Evolutionary conservation across 2,113 vertebrate genomes (phyloP).

Genomic region (Aramus guarauna): DNA sequence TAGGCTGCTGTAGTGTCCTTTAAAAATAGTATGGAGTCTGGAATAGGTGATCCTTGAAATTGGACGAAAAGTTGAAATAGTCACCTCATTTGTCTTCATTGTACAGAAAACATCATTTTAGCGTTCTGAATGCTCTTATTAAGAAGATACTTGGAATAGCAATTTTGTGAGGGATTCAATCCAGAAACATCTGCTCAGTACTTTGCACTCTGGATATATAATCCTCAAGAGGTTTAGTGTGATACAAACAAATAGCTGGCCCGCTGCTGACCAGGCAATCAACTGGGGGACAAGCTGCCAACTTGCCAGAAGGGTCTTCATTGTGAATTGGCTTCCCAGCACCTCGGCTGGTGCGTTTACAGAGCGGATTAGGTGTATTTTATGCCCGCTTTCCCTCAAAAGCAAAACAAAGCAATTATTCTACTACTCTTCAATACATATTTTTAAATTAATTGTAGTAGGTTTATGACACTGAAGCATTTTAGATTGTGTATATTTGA

Average conservation of each 20-base stretch:
- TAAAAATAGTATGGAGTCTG: not conserved
- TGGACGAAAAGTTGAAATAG: not conserved
- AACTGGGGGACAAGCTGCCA: not conserved
- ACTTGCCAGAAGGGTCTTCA: not conserved
- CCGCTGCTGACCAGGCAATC: not conserved
- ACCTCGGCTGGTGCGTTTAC: not conserved
- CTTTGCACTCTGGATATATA: not conserved
- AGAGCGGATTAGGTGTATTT: accelerated
- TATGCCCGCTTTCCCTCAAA: not conserved
- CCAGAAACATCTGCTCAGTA: not conserved
- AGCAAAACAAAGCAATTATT: not conserved
- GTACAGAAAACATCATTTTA: not conserved
- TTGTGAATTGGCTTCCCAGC: not conserved
- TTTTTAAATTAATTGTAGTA: not conserved
- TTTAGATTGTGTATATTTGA: not conserved
- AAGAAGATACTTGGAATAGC: not conserved
- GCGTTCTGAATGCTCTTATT: not conserved
- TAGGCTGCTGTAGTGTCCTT: not conserved
- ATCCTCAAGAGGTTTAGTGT: not conserved
- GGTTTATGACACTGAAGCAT: not conserved
- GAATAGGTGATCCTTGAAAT: not conserved
- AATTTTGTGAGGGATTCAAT: not conserved
- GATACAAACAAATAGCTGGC: not conserved
- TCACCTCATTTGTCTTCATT: not conserved
- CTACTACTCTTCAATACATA: not conserved